These are phyloP conservation scores for Pimephales promelas DNA, from an alignment of 2,113 vertebrate genomes.

Conservation along the genomic window DNA sequence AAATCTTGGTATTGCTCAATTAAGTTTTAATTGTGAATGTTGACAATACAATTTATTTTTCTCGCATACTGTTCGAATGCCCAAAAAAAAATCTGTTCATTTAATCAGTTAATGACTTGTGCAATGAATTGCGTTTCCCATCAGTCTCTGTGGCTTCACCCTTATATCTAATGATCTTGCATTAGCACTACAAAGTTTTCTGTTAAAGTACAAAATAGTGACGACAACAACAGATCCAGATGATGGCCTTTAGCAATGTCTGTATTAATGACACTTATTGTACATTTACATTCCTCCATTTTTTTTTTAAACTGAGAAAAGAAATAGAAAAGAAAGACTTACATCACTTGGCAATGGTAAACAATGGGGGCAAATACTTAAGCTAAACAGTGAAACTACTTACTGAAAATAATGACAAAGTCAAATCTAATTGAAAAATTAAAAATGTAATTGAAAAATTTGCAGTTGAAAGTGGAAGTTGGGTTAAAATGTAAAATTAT, in stretches of 20 bases:
- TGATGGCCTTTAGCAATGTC: background rate
- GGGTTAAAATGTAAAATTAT: too few relatives aligned
- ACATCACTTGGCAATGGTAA: background rate
- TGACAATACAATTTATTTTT: background rate
- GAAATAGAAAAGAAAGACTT: background rate
- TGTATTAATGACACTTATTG: background rate
- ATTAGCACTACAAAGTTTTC: background rate
- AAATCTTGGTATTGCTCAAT: background rate
- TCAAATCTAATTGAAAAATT: background rate
- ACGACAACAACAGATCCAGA: background rate
- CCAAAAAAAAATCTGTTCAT: background rate
- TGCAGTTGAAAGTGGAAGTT: too few relatives aligned
- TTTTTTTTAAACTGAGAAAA: background rate
- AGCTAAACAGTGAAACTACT: background rate
- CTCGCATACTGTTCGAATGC: background rate
- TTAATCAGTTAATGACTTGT: background rate
- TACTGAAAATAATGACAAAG: background rate
- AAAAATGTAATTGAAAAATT: too few relatives aligned
- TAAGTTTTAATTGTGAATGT: slow-evolving; percentile 22
- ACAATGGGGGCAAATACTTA: background rate
- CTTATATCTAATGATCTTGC: background rate
- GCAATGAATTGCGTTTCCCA: background rate
- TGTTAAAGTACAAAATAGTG: background rate
- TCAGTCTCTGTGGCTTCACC: background rate
- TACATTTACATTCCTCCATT: background rate